phyloP scores from a whole-genome alignment of 2,113 vertebrate genomes.

The Catharus minimus region DNA sequence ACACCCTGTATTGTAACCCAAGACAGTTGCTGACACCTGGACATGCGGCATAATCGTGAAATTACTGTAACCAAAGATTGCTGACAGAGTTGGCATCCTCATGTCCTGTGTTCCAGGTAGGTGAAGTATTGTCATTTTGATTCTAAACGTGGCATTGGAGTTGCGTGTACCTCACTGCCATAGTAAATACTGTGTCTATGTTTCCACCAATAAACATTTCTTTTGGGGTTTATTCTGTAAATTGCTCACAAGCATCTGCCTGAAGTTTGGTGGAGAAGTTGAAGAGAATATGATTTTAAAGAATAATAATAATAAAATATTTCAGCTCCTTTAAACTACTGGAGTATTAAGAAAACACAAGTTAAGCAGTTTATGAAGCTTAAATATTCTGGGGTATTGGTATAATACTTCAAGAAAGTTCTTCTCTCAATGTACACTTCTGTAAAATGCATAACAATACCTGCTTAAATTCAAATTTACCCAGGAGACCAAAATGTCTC shows the following conservation, averaged over 20 bases:
- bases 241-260: not conserved
- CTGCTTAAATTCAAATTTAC: constrained; percentile 68
- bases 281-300: not conserved
- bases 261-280: not conserved
- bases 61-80: constrained; percentile 11
- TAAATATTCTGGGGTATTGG: constrained; percentile 50
- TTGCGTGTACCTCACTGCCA: not conserved
- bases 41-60: too few species aligned
- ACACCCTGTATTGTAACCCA: too few species aligned
- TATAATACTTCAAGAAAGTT: constrained; percentile 45
- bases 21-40: too few species aligned
- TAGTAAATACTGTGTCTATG: not conserved
- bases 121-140: constrained; percentile 43
- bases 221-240: constrained; percentile 31
- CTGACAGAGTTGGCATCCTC: constrained; percentile 64
- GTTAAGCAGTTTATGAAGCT: constrained; percentile 67
- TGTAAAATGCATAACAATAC: constrained; percentile 46
- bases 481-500: constrained; percentile 43
- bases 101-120: constrained; percentile 53
- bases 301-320: not conserved
- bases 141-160: constrained; percentile 53
- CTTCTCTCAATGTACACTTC: constrained; percentile 19
- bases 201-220: constrained; percentile 23
- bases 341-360: constrained; percentile 68
- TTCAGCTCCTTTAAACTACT: constrained; percentile 68